Percentiles rank a stretch among this genome's conserved stretches.
phyloP scores from a whole-genome alignment of 2,797 vertebrate genomes.

The Phrynocephalus guinanensis region DNA sequence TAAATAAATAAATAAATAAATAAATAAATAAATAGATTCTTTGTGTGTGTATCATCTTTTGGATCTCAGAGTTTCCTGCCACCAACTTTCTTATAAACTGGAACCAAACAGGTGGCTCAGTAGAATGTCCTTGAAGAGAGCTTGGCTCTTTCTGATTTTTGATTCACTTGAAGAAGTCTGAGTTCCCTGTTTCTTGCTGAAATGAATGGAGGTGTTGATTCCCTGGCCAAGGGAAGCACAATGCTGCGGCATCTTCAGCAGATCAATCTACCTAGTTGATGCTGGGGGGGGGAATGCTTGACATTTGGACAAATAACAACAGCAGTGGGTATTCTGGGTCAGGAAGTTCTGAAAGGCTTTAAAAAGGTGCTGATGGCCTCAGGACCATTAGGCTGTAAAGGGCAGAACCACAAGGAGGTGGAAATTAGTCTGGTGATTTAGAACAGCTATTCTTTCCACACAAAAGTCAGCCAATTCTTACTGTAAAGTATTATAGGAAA shows the following conservation, averaged over 20 bases:
- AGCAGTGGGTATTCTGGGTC: constrained; percentile 11
- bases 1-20: no score
- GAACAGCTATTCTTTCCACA: constrained; percentile 31
- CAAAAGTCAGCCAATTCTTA: constrained; percentile 28
- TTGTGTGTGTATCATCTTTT: neutral
- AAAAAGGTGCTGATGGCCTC: constrained; percentile 10
- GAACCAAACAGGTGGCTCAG: neutral
- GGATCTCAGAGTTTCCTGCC: neutral
- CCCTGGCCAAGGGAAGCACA: neutral
- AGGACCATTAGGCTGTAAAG: constrained; percentile 15
- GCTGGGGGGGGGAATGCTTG: neutral
- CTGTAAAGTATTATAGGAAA: constrained; percentile 26
- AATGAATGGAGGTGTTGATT: constrained; percentile 13
- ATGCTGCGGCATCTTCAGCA: constrained; percentile 10
- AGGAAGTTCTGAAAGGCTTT: constrained; percentile 16
- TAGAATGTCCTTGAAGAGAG: neutral
- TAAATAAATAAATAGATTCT: no score
- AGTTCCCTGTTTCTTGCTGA: neutral
- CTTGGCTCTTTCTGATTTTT: no score
- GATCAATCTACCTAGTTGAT: constrained; percentile 11
- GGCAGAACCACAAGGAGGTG: constrained; percentile 20
- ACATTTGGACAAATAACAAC: constrained; percentile 32
- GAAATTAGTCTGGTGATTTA: constrained; percentile 29
- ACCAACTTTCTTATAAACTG: neutral
- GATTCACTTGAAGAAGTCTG: neutral